Evolutionary conservation across 2,113 vertebrate species (phyloP), one percentile per base, ranked within the genome.

Genomic region (Synodontis membranacea): DNA sequence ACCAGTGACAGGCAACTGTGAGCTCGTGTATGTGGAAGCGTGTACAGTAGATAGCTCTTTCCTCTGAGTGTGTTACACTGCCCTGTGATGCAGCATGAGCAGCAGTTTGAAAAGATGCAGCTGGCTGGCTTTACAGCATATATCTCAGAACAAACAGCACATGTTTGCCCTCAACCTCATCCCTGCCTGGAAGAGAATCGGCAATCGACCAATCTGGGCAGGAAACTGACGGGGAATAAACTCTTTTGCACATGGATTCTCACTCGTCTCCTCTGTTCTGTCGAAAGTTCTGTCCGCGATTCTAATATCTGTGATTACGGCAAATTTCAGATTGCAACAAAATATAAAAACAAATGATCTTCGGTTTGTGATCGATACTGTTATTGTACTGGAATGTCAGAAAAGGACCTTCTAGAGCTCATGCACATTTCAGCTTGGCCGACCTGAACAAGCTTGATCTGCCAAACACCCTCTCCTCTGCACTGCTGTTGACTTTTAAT

Each of bases 401-500:
- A 10, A 44, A 44, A 11, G n/a, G 10, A 68, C n/a, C 11, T n/a
- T 60, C 39, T 60, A 46, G 37, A 62, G 46, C 4, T 52, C 31
- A 52, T 37, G 74, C 3, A 9, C 9, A 50, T 62, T 84, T 75
- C 70, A 48, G 83, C 21, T n/a, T 62, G 17, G 39, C 25, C 10
- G 12, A 17, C 4, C 83, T 74, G 68, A 50, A 34, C 60, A n/a
- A 60, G 37, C 19, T 46, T 60, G 54, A 37, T 34, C 62, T 70
- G 37, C 39, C 72, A 39, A 58, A 60, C 37, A 3, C 37, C n/a
- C 54, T 31, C 31, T 78, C 56, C 37, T 10, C 1, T 3, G 74
- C 12, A 50, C 44, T 48, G 56, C 37, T 85, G 48, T 64, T 79
- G n/a, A 52, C 15, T 78, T 85, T 64, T 64, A 76, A 78, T 50